phyloP scores from a whole-genome alignment of 2,797 vertebrate species.

The Hozukius guyotensis region DNA sequence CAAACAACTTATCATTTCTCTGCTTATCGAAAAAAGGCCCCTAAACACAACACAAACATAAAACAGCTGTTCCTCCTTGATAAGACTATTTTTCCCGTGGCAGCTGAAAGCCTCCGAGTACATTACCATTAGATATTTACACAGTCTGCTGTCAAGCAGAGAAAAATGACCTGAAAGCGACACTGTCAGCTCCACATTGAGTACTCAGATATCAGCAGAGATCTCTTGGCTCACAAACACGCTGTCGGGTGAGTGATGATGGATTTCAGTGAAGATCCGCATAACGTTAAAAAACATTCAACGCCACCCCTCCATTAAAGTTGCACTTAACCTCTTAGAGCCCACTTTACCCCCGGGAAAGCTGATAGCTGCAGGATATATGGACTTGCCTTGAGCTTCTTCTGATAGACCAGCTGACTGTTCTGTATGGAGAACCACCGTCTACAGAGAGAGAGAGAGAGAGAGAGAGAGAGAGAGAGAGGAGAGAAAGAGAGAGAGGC shows the following conservation, averaged over 20 bases:
- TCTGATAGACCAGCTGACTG: conserved; percentile 99
- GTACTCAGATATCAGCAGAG: conserved; percentile 1
- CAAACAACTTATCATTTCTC: conserved; percentile 4
- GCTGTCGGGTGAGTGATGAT: neutral
- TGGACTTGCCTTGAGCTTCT: conserved; percentile 92
- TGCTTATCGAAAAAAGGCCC: neutral
- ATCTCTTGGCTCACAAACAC: neutral
- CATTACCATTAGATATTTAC: conserved; percentile 9
- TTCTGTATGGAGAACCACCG: conserved; percentile 99
- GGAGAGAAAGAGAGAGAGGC: neutral
- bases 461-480: no score
- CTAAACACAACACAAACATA: neutral
- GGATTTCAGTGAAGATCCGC: conserved; percentile 16
- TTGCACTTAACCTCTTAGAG: conserved; percentile 56
- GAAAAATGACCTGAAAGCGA: conserved; percentile 22
- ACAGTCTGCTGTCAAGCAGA: neutral
- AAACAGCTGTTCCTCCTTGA: conserved; percentile 8
- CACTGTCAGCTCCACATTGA: neutral
- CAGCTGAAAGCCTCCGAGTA: neutral
- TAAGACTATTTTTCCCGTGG: neutral
- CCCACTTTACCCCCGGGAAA: neutral
- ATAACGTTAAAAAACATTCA: conserved; percentile 7
- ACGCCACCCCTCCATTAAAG: neutral
- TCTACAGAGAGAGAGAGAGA: conserved; percentile 71
- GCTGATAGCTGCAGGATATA: neutral